Base-by-base conservation (phyloP, 2,888 invertebrate genomes). In the Leptinotarsa haldemani region DNA sequence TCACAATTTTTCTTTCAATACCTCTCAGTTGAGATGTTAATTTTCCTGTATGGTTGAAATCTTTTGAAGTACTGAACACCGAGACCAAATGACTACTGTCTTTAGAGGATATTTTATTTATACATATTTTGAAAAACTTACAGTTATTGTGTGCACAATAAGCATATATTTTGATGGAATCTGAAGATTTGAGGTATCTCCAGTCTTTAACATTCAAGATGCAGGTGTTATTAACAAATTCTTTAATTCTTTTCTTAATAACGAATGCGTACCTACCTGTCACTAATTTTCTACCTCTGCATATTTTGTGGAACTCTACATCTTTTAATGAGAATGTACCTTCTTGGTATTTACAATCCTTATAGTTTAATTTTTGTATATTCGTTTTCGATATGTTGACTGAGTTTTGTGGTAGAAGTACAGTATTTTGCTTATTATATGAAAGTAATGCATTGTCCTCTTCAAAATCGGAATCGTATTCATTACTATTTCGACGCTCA, bases 101-200 rank as follows among this genome's bases (percentile, higher is more conserved):
- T 40, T 12, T n/a, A 5, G 15, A n/a, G 18, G 65, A 65, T 50
- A 52, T 50, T 25, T 50, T 16, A 20, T 63, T 63, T 22, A 64
- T 18, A 25, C 30, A 30, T 15, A 70, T 15, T 63, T 63, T 64
- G 46, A 70, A 70, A 5, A 9, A 64, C 30, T 70, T 70, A 61
- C 70, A 70, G 20, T n/a, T n/a, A 50, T 48, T 13, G 18, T 70
- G 70, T 9, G 48, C 64, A 7, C 53, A 69, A 50, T 63, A 69
- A n/a, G 61, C 61, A 48, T 64, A 70, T 48, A 70, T 64, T 46
- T 70, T 70, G 15, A 70, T 70, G 2, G 53, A 16, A 52, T 70
- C 64, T 13, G 40, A 40, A 16, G 64, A 64, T 30, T 64, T 64
- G 3, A 40, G 40, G 16, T 64, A 64, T 16, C 64, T 40, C 46